Base-by-base conservation (phyloP, 2,888 invertebrate genomes). In the Eristalis arbustorum region DNA sequence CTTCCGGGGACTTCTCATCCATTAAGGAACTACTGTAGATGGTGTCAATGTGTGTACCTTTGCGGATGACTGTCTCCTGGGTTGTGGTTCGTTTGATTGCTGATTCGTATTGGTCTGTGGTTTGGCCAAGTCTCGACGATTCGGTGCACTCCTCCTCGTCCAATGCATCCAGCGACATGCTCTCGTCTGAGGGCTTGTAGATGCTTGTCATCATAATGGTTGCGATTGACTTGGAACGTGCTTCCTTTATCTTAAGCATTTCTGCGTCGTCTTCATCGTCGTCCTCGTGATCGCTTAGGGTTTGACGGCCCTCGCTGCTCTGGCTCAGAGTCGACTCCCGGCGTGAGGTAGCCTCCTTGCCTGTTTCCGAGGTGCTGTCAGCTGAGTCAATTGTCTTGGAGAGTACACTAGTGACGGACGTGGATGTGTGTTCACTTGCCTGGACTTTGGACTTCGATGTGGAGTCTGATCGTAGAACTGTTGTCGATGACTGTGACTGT, bases 171-270 rank as follows among this genome's bases (percentile, higher is more conserved):
- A 90, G 89, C 2, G 89, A 61, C 57, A 90, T 90, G 0, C 90
- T 62, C 37, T 91, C 91, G 25, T 91, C 91, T 6, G 91, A 90
- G 0, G 92, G 92, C 57, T 92, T 92, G 72, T 93, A 93, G 71
- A 92, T 92, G 77, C 92, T 93, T 2, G 93, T 92, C 90, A 92
- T 92, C 92, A 93, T 93, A 28, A 93, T 93, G 8, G 92, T 91
- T 28, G 93, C 91, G 77, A 93, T 92, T 3, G 93, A 93, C 82
- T 93, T 93, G 6, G 93, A 93, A 22, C 93, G 92, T 13, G 91
- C 90, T 88, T 93, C 94, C 80, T 92, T 93, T 5, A 92, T 88
- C 40, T 90, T 91, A 2, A 89, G 71, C 3, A 89, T 87, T 23
- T 90, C 90, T 4, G 85, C 84, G 64, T 88, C 84, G 18, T 88